A percentile compares a stretch with the other conserved stretches of the same genome.
Conservation (phyloP, 2,113 vertebrate genomes). For the Brachyistius frenatus region DNA sequence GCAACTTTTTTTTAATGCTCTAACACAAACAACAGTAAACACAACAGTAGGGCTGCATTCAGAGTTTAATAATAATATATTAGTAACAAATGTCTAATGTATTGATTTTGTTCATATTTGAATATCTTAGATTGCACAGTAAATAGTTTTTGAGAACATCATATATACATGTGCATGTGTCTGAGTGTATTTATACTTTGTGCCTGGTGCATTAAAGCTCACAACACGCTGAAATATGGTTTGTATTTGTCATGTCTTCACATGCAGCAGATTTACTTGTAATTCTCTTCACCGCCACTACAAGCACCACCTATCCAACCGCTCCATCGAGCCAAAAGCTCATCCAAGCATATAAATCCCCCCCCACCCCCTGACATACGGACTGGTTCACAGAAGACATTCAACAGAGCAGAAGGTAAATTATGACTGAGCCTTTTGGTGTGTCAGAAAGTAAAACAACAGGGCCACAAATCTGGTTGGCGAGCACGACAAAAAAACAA, state of each 20-base stretch:
- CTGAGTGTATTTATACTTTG: background rate
- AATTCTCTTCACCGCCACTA: background rate
- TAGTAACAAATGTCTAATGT: background rate
- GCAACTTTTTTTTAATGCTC: background rate
- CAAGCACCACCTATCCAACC: slow-evolving; percentile 4
- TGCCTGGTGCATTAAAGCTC: slow-evolving; percentile 26
- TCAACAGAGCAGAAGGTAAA: background rate
- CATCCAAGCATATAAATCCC: slow-evolving; percentile 23
- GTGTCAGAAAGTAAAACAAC: background rate
- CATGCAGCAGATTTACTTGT: background rate
- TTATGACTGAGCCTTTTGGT: background rate
- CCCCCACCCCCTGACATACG: slow-evolving; percentile 13
- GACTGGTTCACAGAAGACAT: slow-evolving; percentile 16
- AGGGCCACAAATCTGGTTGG: slow-evolving; percentile 14
- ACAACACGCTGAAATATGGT: background rate
- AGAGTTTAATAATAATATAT: background rate
- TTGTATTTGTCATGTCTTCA: background rate
- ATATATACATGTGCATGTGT: background rate
- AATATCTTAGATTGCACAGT: background rate
- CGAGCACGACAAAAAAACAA: background rate
- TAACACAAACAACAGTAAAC: background rate
- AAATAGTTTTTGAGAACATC: background rate
- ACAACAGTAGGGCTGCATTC: background rate
- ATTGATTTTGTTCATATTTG: background rate
- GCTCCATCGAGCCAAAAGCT: slow-evolving; percentile 19